These are phyloP conservation scores for Solen grandis DNA, from an alignment of 1,140 invertebrate genomes.

Conservation along the genomic window DNA sequence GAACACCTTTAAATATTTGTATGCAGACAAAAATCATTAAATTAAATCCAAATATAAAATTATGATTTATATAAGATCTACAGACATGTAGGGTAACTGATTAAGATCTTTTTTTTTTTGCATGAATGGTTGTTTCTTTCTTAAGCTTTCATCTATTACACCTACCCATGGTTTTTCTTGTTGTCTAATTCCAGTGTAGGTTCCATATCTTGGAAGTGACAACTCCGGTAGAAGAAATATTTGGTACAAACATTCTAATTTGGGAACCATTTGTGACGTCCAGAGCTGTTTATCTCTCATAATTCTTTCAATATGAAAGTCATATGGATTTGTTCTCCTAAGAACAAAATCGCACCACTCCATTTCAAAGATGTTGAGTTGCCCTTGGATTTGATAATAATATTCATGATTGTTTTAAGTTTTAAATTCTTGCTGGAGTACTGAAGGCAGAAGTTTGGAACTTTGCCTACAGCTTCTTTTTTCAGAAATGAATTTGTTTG, in stretches of 20 bases:
- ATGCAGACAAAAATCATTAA: too few relatives aligned
- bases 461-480: not conserved
- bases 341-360: slow-evolving; percentile 30
- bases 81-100: too few relatives aligned
- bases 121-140: too few relatives aligned
- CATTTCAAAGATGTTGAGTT: slow-evolving; percentile 16
- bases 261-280: slow-evolving; percentile 5
- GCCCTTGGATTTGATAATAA: too few relatives aligned
- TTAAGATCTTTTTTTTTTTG: too few relatives aligned
- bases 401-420: not conserved
- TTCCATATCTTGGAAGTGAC: too few relatives aligned
- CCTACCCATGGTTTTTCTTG: too few relatives aligned
- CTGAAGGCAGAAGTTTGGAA: slow-evolving; percentile 11
- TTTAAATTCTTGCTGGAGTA: not conserved
- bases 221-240: slow-evolving; percentile 12
- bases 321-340: slow-evolving; percentile 19
- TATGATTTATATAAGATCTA: too few relatives aligned
- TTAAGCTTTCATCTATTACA: too few relatives aligned
- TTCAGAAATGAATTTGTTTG: not conserved
- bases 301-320: slow-evolving; percentile 14
- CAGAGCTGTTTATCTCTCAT: not conserved
- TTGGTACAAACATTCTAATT: slow-evolving; percentile 8
- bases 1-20: too few relatives aligned
- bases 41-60: too few relatives aligned
- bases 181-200: too few relatives aligned